Conservation (phyloP, 2,797 vertebrate genomes). For the Myiothlypis coronata region DNA sequence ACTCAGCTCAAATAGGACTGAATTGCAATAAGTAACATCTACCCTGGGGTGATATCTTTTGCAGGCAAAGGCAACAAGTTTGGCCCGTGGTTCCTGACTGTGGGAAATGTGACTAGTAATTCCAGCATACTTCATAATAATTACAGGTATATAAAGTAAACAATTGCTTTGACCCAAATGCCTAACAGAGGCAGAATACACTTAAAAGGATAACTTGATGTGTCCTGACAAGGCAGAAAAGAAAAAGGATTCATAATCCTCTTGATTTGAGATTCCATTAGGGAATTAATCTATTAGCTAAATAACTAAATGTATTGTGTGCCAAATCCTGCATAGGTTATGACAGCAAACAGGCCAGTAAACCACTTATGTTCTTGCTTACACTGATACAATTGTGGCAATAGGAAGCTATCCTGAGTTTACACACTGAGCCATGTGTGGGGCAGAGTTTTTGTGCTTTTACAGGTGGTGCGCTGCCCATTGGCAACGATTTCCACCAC, state of each 20-base stretch:
- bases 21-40: not conserved
- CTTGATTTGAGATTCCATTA: not conserved
- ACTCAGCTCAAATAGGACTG: not conserved
- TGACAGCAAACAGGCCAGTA: not conserved
- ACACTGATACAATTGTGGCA: not conserved
- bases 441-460: not conserved
- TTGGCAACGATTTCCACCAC: not conserved
- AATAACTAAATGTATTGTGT: constrained; percentile 1
- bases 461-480: not conserved
- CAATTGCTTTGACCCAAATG: constrained; percentile 29
- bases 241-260: not conserved
- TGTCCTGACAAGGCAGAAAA: not conserved
- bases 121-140: constrained; percentile 3
- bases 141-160: not conserved
- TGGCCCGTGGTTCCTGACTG: not conserved
- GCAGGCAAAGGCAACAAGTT: not conserved
- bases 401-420: not conserved
- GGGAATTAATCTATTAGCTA: constrained; percentile 34
- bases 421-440: not conserved
- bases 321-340: not conserved
- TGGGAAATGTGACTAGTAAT: not conserved
- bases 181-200: not conserved
- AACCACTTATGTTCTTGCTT: not conserved
- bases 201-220: constrained; percentile 1
- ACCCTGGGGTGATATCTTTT: not conserved